Evolutionary conservation across 1,140 invertebrate species (phyloP), one percentile per base, ranked within the genome.

Genomic region (Orussus abietinus): DNA sequence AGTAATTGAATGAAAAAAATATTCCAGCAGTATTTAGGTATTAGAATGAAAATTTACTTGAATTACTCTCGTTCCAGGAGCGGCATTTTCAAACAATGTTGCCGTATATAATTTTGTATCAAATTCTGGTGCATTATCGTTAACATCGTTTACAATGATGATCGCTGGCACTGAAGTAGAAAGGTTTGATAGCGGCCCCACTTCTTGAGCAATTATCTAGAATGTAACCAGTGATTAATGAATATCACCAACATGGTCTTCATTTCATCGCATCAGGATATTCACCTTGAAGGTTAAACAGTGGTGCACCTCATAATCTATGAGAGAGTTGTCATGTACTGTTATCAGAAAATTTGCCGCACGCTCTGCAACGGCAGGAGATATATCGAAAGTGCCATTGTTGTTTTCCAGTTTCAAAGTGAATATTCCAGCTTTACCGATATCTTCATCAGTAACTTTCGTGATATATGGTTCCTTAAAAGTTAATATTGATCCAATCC

Each of bases 111-210:
- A 68, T 10, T 80, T 59, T 47, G 84, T 75, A 5, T 80, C 69
- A 62, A 97, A 97, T 34, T 83, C 74, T 0, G 93, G 93, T 3
- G 81, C 70, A 69, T 95, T 93, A 59, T 96, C 94, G 59, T 97
- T 96, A 3, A 88, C 76, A 64, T 97, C 93, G 41, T 85, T 80
- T 11, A 97, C 69, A 55, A 86, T 83, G 2, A 96, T 84, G 0
- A 81, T 84, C 0, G 93, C 81, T 42, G 84, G 82, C 0, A 85
- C 83, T 25, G 75, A 77, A 1, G 81, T 78, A 12, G 86, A 84
- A 30, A 86, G 71, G 67, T 87, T 86, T 6, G 80, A 86, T 30
- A 77, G 79, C 38, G 85, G 80, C 21, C 83, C 83, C 21, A 90
- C 66, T 68, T 92, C 87, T 73, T 84, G 82, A 15, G 88, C 90